phyloP scores from a whole-genome alignment of 2,888 invertebrate species.

The Tricholauxania praeusta region DNA sequence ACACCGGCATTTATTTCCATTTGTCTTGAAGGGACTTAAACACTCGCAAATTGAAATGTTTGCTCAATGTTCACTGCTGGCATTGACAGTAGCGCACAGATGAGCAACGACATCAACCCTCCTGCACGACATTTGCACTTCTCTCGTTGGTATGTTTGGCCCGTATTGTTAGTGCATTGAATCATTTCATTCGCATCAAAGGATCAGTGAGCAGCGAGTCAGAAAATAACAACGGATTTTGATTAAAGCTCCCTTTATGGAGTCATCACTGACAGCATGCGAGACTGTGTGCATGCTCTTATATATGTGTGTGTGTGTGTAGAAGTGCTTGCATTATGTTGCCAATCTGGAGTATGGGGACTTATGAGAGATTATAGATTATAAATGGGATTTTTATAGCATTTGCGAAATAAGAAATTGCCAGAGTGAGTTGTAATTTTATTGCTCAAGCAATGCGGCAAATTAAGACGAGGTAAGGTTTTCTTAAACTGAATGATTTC shows the following conservation, averaged over 20 bases:
- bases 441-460: conserved; percentile 18
- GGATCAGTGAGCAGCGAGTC: conserved; percentile 72
- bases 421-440: conserved; percentile 12
- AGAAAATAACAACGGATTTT: conserved; percentile 73
- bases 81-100: conserved; percentile 46
- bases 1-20: conserved; percentile 49
- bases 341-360: conserved; percentile 58
- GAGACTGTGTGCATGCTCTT: conserved; percentile 14
- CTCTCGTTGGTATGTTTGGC: background rate
- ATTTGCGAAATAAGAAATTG: conserved; percentile 10
- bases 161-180: conserved; percentile 38
- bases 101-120: conserved; percentile 33
- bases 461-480: background rate
- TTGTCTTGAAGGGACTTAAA: conserved; percentile 48
- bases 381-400: conserved; percentile 66
- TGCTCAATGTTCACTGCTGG: conserved; percentile 51
- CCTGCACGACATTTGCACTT: background rate
- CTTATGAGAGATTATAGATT: conserved; percentile 67
- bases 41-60: conserved; percentile 46
- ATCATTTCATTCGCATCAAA: conserved; percentile 60
- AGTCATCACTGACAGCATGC: conserved; percentile 38
- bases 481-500: too few species aligned
- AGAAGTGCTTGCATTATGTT: conserved; percentile 50
- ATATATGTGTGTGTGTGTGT: conserved; percentile 7
- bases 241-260: conserved; percentile 67